Conservation (phyloP, 1,140 invertebrate genomes). For the Popillia japonica region DNA sequence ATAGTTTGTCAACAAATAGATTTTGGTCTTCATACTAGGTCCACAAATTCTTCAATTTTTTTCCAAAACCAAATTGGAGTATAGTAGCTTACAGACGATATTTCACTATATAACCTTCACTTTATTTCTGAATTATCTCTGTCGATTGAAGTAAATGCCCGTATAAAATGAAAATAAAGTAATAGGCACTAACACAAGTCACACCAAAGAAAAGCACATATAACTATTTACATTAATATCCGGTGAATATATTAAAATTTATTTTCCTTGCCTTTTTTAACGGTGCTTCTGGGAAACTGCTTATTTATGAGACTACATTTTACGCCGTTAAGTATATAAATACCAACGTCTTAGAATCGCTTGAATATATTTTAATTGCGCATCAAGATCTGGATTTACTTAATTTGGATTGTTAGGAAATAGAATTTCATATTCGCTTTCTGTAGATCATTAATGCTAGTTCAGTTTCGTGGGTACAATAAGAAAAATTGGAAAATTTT, state of each 20-base stretch:
- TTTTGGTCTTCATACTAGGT: background rate
- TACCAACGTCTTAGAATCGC: slow-evolving; percentile 17
- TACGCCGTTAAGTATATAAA: slow-evolving; percentile 22
- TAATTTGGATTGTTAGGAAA: too few species aligned
- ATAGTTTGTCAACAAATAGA: too few species aligned
- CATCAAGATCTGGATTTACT: too few species aligned
- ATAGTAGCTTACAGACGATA: background rate
- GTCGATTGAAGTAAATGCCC: background rate
- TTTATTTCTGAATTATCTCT: background rate
- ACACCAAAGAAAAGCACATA: background rate
- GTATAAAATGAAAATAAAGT: background rate
- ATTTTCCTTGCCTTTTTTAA: slow-evolving; percentile 26
- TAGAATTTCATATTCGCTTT: too few species aligned
- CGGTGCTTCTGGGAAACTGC: slow-evolving; percentile 11
- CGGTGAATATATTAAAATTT: slow-evolving; percentile 12
- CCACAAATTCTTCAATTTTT: background rate
- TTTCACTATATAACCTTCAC: background rate
- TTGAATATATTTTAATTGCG: slow-evolving; percentile 9
- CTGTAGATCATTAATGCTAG: too few species aligned
- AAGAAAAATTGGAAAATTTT: too few species aligned
- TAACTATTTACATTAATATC: slow-evolving; percentile 11
- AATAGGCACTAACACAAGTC: background rate
- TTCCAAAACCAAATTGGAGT: background rate
- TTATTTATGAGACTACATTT: slow-evolving; percentile 23
- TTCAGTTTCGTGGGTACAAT: too few species aligned